Percentiles rank a stretch among this genome's conserved stretches.
These are phyloP conservation scores for Rhinichthys osculus DNA, from an alignment of 2,797 vertebrate species.

Conservation along the genomic window DNA sequence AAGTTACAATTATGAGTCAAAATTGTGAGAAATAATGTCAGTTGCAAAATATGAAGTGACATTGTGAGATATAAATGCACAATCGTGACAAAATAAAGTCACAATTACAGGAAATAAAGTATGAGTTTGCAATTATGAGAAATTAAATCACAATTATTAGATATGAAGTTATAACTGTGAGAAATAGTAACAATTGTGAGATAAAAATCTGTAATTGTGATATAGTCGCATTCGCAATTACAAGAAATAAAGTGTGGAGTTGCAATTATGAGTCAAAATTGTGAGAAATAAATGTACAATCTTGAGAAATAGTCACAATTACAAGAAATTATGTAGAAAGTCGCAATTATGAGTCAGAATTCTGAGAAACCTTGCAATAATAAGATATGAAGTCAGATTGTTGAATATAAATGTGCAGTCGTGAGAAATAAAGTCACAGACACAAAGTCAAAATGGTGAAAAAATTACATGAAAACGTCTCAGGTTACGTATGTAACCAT, in stretches of 20 bases:
- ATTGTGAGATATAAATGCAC: too few species aligned
- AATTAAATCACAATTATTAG: neutral
- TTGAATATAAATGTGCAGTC: neutral
- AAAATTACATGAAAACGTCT: neutral
- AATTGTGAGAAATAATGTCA: neutral
- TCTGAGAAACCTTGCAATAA: neutral
- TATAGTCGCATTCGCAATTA: neutral
- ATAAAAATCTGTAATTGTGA: too few species aligned
- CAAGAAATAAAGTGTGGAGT: neutral
- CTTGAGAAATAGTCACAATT: neutral
- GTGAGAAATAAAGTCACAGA: too few species aligned
- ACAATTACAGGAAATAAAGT: neutral
- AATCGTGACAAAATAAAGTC: neutral
- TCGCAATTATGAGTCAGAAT: neutral
- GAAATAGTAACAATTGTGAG: neutral
- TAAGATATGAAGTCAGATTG: neutral
- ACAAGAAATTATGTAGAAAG: neutral
- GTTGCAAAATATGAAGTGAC: neutral
- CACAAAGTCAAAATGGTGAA: neutral
- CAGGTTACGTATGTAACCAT: too few species aligned
- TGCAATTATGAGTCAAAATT: neutral
- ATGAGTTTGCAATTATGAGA: too few species aligned
- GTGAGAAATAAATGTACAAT: neutral
- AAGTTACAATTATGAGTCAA: neutral
- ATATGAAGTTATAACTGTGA: neutral